Base-by-base conservation (phyloP, 1,140 invertebrate genomes). In the Megalopta genalis region DNA sequence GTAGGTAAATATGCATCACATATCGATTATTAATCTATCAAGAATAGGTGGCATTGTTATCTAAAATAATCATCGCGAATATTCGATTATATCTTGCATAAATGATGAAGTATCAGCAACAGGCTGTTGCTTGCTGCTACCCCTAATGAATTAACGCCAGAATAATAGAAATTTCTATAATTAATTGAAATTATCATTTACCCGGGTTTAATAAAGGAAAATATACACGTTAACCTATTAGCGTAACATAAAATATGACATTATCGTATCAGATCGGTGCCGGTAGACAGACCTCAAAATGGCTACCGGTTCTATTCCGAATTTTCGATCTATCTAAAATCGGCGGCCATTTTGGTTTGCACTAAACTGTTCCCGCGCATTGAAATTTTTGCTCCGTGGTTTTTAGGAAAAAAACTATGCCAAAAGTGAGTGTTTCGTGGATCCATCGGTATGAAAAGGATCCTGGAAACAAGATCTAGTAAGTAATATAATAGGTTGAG, bases 321-420 rank as follows among this genome's bases (percentile, higher is more conserved):
- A 66, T 46, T 66, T 21, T 54, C 49, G 46, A 62, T 62, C 46
- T 49, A 18, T 72, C 9, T 25, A 72, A 32, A 3, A 62, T n/a
- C 18, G 23, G n/a, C 23, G 16, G 49, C 32, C 46, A 75, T 66
- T 3, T 66, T 63, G 10, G 14, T 21, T 66, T 7, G 1, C n/a
- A 4, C 2, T 10, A 23, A 12, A 62, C 27, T 21, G 32, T 66
- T 5, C 10, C 14, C 2, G 49, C 39, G 3, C 25, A 0, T 0
- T 0, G 59, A 42, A 66, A 66, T 66, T 57, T 42, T 1, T 16
- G 9, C 32, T 71, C n/a, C 10, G 1, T 12, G n/a, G 0, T 14
- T 66, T 66, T 39, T 1, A 57, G 16, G 18, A n/a, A 4, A 18
- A 66, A 27, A 42, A 27, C 21, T 21, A n/a, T n/a, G n/a, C n/a